Evolutionary conservation across 2,797 vertebrate genomes (phyloP).

Genomic region (Periophthalmus magnuspinnatus): DNA sequence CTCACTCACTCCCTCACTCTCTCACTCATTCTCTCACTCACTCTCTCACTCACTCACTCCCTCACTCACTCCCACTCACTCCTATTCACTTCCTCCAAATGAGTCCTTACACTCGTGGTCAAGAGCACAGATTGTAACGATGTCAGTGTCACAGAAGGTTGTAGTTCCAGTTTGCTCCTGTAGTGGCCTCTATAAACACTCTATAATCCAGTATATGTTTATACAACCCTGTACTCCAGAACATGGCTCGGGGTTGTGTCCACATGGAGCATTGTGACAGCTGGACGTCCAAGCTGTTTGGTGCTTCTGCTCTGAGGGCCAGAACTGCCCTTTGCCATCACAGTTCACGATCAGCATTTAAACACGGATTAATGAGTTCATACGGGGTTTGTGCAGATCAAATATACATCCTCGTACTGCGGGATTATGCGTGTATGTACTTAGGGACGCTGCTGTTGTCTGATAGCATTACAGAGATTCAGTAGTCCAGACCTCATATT

Average conservation of each 20-base stretch:
- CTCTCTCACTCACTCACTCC: no score
- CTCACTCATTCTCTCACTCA: no score
- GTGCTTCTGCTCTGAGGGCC: neutral
- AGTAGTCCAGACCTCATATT: neutral
- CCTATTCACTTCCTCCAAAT: no score
- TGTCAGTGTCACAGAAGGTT: no score
- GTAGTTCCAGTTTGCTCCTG: no score
- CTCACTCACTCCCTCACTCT: no score
- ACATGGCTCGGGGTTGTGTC: neutral
- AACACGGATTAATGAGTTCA: neutral
- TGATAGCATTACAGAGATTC: neutral
- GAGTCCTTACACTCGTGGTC: no score
- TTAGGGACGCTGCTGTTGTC: neutral
- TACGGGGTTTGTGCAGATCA: neutral
- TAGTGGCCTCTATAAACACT: no score
- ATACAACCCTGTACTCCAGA: neutral
- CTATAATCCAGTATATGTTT: neutral
- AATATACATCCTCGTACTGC: neutral
- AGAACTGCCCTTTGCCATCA: neutral
- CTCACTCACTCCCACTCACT: no score
- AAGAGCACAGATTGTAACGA: no score
- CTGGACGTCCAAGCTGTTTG: constrained; percentile 19
- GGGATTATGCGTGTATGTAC: neutral
- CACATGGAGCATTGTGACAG: constrained; percentile 7
- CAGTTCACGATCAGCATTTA: neutral